Evolutionary conservation across 2,797 vertebrate genomes (phyloP).

Genomic region (Nyctalus aviator): DNA sequence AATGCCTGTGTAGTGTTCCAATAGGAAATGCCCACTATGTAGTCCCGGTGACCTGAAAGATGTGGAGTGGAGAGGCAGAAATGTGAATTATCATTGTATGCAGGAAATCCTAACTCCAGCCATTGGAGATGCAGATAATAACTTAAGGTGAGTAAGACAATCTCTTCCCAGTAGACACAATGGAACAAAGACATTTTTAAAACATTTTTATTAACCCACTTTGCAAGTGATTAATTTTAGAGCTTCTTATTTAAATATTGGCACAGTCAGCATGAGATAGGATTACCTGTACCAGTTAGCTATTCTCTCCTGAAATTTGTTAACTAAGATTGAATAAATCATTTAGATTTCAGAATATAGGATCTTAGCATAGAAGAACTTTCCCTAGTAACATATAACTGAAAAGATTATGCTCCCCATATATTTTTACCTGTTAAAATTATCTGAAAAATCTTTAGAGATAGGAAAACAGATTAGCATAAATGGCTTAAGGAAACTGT

Average conservation of each 20-base stretch:
- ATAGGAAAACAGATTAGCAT: conserved; percentile 1
- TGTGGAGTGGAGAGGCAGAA: background rate
- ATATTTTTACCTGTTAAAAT: background rate
- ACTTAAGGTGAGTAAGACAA: background rate
- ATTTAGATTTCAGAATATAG: background rate
- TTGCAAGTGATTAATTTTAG: background rate
- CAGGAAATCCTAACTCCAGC: background rate
- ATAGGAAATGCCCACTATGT: background rate
- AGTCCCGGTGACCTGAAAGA: background rate
- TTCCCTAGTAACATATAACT: background rate
- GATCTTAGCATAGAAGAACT: background rate
- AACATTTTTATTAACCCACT: conserved; percentile 48
- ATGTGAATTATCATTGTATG: background rate
- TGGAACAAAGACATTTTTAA: background rate
- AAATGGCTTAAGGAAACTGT: background rate
- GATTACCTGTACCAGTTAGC: background rate
- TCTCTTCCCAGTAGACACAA: conserved; percentile 21
- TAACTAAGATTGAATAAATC: conserved; percentile 44
- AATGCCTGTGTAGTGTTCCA: background rate
- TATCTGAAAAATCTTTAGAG: conserved; percentile 48
- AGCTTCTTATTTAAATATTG: background rate
- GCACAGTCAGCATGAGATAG: background rate
- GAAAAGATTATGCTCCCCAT: background rate
- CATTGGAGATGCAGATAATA: background rate
- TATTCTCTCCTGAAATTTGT: background rate